Percentiles rank a stretch among this genome's conserved stretches.
These are phyloP conservation scores for Terrapene triunguis DNA, from an alignment of 2,113 vertebrate species.

Conservation along the genomic window DNA sequence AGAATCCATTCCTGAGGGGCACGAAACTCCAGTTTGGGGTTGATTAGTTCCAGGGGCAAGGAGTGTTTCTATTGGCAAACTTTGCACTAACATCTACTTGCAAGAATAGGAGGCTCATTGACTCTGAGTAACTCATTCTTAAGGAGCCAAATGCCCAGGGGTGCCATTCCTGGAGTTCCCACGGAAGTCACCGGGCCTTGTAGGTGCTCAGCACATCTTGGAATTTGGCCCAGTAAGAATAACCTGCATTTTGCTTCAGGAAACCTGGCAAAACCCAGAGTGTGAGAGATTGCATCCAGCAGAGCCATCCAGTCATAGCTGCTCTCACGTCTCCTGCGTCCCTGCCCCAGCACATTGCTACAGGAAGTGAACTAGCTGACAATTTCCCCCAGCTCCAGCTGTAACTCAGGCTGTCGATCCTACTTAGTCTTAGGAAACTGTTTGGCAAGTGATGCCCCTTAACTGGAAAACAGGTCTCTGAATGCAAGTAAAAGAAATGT, in stretches of 20 bases:
- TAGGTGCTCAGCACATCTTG: neutral
- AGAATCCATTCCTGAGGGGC: accelerated
- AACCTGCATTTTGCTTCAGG: accelerated
- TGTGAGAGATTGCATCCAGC: accelerated
- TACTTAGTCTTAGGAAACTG: neutral
- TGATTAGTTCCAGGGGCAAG: neutral
- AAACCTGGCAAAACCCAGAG: neutral
- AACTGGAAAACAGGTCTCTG: neutral
- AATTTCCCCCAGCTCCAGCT: neutral
- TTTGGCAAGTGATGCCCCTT: neutral
- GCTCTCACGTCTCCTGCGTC: neutral
- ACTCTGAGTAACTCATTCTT: accelerated
- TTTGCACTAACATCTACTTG: neutral
- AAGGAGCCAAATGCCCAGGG: neutral
- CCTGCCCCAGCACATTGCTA: neutral
- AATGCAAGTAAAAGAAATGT: neutral
- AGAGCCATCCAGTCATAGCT: neutral
- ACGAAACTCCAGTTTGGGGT: accelerated
- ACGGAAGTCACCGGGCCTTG: neutral
- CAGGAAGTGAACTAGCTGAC: neutral
- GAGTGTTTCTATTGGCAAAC: neutral
- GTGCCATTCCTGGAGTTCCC: neutral
- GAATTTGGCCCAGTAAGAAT: neutral
- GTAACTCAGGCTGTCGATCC: neutral
- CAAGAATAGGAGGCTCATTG: neutral